phyloP scores from a whole-genome alignment of 2,113 vertebrate species.

The Lethenteron reissneri region DNA sequence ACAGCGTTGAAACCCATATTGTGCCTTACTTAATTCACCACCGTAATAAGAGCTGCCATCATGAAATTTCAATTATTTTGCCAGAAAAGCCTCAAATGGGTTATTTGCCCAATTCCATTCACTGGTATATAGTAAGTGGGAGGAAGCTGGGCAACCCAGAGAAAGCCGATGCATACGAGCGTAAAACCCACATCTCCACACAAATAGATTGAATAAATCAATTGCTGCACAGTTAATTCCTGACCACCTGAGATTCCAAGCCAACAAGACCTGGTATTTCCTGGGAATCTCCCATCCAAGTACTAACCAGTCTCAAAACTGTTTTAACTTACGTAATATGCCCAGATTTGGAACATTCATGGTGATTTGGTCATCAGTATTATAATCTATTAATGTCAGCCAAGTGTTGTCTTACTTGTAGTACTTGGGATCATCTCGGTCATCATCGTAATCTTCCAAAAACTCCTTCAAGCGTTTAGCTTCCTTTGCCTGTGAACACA shows the following conservation, averaged over 20 bases:
- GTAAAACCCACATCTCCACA: neutral
- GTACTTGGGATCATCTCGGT: conserved; percentile 91
- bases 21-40: neutral
- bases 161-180: neutral
- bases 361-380: no score
- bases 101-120: neutral
- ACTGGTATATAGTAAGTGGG: neutral
- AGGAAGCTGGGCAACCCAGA: neutral
- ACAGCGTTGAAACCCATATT: no score
- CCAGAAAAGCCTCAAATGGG: neutral
- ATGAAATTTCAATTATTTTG: no score
- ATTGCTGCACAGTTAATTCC: no score
- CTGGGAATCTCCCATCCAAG: no score
- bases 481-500: conserved; percentile 56
- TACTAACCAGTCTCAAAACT: no score
- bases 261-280: no score
- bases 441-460: conserved; percentile 93
- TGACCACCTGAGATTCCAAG: no score
- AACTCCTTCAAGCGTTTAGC: conserved; percentile 91
- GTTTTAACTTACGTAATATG: no score
- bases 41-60: neutral
- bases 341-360: no score
- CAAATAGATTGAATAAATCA: no score
- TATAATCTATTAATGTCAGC: no score
- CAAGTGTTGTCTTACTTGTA: conserved; percentile 37